phyloP scores from a whole-genome alignment of 2,113 vertebrate species.

The Etia nguti region DNA sequence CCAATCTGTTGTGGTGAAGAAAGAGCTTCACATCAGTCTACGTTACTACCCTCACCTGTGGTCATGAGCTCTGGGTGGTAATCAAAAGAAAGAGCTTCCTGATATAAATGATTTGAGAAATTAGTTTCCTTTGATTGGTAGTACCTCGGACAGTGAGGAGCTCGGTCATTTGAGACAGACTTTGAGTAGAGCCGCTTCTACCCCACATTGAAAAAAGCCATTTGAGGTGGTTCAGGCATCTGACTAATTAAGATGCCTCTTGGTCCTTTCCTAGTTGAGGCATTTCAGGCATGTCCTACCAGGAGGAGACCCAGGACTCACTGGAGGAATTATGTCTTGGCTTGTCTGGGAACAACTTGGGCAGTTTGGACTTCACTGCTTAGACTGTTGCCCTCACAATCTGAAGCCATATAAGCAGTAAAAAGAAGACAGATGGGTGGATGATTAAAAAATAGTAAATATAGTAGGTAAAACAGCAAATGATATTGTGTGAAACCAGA shows the following conservation, averaged over 20 bases:
- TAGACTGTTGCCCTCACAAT: not conserved
- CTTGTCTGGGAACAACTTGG: not conserved
- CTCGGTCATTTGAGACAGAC: not conserved
- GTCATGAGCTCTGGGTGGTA: not conserved
- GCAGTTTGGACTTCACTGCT: not conserved
- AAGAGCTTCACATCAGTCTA: not conserved
- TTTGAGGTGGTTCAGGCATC: not conserved
- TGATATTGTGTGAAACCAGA: not conserved
- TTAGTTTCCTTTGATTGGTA: not conserved
- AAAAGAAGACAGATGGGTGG: not conserved
- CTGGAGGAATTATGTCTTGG: not conserved
- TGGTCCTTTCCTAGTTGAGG: not conserved
- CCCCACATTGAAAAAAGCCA: not conserved
- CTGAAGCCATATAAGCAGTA: not conserved
- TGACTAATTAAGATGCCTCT: not conserved
- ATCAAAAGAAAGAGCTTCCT: not conserved
- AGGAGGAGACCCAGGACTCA: not conserved
- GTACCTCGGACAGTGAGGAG: not conserved
- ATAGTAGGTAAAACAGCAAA: not conserved
- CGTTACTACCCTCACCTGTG: not conserved
- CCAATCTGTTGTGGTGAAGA: not conserved
- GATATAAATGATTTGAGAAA: not conserved
- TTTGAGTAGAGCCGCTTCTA: not conserved
- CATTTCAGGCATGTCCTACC: not conserved
- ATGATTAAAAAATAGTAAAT: not conserved